Evolutionary conservation across 2,113 vertebrate species (phyloP).

Genomic region (Anoplopoma fimbria): DNA sequence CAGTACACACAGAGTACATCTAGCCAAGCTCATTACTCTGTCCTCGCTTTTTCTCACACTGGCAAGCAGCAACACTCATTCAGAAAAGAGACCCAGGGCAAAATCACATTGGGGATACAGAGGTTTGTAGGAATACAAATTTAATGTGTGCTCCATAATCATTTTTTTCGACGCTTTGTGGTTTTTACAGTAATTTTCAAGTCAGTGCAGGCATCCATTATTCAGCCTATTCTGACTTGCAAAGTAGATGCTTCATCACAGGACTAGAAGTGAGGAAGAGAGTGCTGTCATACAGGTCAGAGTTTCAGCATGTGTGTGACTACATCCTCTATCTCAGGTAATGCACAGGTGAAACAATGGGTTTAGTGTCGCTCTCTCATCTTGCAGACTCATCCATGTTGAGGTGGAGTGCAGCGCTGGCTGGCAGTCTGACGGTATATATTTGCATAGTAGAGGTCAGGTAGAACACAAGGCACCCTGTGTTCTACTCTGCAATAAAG

Average conservation of each 20-base stretch:
- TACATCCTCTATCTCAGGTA: conserved; percentile 34
- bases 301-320: conserved; percentile 3
- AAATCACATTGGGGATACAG: neutral
- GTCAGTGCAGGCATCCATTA: conserved; percentile 16
- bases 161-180: neutral
- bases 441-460: conserved; percentile 81
- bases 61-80: conserved; percentile 40
- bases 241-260: conserved; percentile 1
- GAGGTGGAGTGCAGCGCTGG: conserved; percentile 39
- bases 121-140: neutral
- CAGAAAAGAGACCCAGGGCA: conserved; percentile 39
- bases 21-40: conserved; percentile 44
- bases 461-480: conserved; percentile 66
- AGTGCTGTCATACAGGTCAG: conserved; percentile 19
- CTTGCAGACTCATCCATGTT: conserved; percentile 41
- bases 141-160: neutral
- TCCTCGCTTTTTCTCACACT: conserved; percentile 27
- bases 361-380: conserved; percentile 57
- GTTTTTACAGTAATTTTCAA: conserved; percentile 22
- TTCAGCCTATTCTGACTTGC: conserved; percentile 23
- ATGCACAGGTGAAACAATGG: conserved; percentile 74
- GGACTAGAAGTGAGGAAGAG: neutral
- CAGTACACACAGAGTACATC: conserved; percentile 3
- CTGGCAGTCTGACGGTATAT: conserved; percentile 37
- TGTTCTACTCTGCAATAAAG: conserved; percentile 63